Base-by-base conservation (phyloP, 2,113 vertebrate species). In the Dissostichus mawsoni region DNA sequence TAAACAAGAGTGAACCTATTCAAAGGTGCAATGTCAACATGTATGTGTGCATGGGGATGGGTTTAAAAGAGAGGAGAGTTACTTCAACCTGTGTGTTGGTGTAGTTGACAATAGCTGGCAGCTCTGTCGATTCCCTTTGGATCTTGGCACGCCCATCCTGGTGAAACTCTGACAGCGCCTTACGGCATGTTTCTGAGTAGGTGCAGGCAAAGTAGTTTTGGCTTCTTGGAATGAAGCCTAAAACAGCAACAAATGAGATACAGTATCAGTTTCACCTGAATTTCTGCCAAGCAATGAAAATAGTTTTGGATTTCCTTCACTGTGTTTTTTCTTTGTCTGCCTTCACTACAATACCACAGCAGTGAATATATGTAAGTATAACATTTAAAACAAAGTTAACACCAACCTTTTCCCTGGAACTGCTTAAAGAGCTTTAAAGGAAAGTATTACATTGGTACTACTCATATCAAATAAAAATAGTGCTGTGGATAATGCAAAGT, bases 201-300 rank as follows among this genome's bases (percentile, higher is more conserved):
- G 86, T 95, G 87, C 94, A 94, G 44, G 94, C 91, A 76, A 96
- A 96, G 86, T 95, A 93, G 84, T 95, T 90, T 90, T 90, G 91
- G 17, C 88, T 84, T 87, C 83, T 91, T 17, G 94, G 93, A 52
- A 95, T 85, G 74, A 96, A 94, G n/a, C 94, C 91, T 97, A 53
- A 14, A 51, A 71, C 14, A 76, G 4, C 18, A 87, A 78, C 2
- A 16, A 73, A 55, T n/a, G 23, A 69, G 3, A 55, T 55, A 23
- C 36, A 41, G 36, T 41, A 8, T 45, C 25, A 58, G 12, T 36
- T 20, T 70, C 14, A 44, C 6, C 11, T 8, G 4, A 5, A 68
- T n/a, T 7, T 16, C 2, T 8, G 13, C 23, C 5, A 18, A 4
- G 10, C 0, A 18, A 65, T 64, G 5, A 70, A 5, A 12, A 20